Evolutionary conservation across 2,113 vertebrate species (phyloP).

Genomic region (Macquaria ambigua): DNA sequence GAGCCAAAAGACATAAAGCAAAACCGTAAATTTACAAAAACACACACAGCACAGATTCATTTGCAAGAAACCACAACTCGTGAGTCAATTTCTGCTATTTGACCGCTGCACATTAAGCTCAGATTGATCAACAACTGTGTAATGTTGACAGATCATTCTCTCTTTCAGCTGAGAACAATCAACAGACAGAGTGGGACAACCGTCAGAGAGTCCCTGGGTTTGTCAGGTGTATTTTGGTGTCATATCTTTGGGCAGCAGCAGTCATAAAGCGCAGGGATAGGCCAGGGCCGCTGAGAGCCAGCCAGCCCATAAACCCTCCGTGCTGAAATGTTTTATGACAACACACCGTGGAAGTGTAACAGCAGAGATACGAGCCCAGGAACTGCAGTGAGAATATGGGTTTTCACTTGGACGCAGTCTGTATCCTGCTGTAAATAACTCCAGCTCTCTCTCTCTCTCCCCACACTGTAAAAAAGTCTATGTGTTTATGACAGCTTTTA

Average conservation of each 20-base stretch:
- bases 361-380: conserved; percentile 46
- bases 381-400: conserved; percentile 49
- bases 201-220: conserved; percentile 29
- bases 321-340: conserved; percentile 66
- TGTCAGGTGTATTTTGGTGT: conserved; percentile 54
- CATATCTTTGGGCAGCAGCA: conserved; percentile 63
- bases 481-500: conserved; percentile 42
- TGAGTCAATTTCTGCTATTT: not conserved
- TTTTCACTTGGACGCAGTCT: conserved; percentile 45
- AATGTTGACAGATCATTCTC: conserved; percentile 13
- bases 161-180: conserved; percentile 46
- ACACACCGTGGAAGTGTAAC: conserved; percentile 33
- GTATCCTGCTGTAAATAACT: conserved; percentile 62
- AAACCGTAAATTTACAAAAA: not conserved
- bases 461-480: conserved; percentile 48
- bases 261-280: conserved; percentile 58
- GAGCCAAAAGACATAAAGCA: not conserved
- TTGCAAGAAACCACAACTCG: not conserved
- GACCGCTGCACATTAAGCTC: conserved; percentile 4
- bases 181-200: conserved; percentile 38
- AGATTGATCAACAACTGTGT: conserved; percentile 18
- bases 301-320: conserved; percentile 51
- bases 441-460: not conserved
- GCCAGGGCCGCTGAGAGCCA: conserved; percentile 52
- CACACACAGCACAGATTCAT: not conserved